Conservation (phyloP, 2,888 invertebrate genomes). For the Drosophila basisetae region DNA sequence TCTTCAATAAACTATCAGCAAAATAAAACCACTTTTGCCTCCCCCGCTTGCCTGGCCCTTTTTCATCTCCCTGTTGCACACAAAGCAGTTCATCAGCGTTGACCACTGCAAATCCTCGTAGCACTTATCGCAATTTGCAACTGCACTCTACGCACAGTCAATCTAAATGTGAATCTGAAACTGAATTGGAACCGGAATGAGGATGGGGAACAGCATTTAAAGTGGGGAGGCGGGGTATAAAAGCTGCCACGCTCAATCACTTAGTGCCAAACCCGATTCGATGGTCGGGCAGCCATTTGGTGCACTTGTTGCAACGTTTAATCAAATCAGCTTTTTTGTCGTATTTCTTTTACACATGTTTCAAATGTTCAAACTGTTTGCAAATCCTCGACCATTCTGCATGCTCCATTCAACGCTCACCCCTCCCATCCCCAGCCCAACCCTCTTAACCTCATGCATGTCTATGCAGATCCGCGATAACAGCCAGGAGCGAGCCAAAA, state of each 20-base stretch:
- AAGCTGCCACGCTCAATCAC: slow-evolving; percentile 40
- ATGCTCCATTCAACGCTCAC: not conserved
- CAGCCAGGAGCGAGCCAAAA: slow-evolving; percentile 29
- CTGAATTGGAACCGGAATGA: slow-evolving; percentile 1
- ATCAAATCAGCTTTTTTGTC: slow-evolving; percentile 63
- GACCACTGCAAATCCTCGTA: slow-evolving; percentile 18
- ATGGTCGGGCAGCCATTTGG: slow-evolving; percentile 19
- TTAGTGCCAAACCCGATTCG: slow-evolving; percentile 17
- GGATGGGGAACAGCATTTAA: slow-evolving; percentile 3
- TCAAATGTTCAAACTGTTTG: slow-evolving; percentile 50
- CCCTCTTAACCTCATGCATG: slow-evolving; percentile 2
- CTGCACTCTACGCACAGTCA: slow-evolving; percentile 29
- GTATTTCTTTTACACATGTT: slow-evolving; percentile 61
- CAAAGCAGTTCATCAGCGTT: not conserved
- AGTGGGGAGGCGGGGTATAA: slow-evolving; percentile 13
- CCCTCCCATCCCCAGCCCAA: not conserved
- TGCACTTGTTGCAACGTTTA: slow-evolving; percentile 71
- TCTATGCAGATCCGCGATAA: slow-evolving; percentile 73
- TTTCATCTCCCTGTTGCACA: not conserved
- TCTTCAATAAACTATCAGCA: not conserved
- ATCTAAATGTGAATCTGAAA: slow-evolving; percentile 23
- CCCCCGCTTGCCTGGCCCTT: not conserved
- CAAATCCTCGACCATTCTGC: slow-evolving; percentile 6
- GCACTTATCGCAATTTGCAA: slow-evolving; percentile 28
- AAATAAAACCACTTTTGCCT: not conserved